Evolutionary conservation across 2,888 invertebrate genomes (phyloP).

Genomic region (Lordiphosa fenestrarum): DNA sequence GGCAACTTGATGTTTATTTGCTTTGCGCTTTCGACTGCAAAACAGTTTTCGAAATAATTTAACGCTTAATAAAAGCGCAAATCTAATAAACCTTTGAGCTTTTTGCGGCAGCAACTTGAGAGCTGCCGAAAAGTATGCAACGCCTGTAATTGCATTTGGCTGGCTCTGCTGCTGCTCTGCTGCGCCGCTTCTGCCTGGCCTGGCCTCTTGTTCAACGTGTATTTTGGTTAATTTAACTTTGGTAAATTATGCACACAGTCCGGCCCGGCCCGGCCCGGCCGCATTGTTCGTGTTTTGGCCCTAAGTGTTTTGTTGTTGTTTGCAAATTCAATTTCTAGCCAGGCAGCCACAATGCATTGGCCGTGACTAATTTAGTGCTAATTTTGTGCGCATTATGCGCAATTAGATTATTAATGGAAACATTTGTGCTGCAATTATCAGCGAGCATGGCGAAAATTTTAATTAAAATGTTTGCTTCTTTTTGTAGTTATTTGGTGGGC

Average conservation of each 20-base stretch:
- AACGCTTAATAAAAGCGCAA: constrained; percentile 72
- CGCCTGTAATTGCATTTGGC: constrained; percentile 69
- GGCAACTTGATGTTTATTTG: constrained; percentile 53
- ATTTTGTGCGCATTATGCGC: constrained; percentile 67
- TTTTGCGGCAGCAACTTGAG: constrained; percentile 60
- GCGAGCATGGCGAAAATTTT: constrained; percentile 42
- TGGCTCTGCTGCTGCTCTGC: constrained; percentile 23
- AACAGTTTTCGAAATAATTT: constrained; percentile 73
- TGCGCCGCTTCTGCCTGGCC: constrained; percentile 44
- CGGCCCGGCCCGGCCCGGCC: constrained; percentile 21
- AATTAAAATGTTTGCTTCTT: constrained; percentile 54
- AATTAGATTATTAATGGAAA: constrained; percentile 72
- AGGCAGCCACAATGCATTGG: constrained; percentile 31
- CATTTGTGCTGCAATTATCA: constrained; percentile 67
- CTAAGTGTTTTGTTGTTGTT: constrained; percentile 28
- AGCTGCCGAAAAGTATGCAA: constrained; percentile 58
- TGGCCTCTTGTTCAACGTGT: constrained; percentile 58
- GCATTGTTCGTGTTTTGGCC: constrained; percentile 35
- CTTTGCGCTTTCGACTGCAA: constrained; percentile 56
- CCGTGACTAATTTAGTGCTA: constrained; percentile 70
- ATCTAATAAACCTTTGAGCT: constrained; percentile 75
- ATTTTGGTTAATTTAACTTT: constrained; percentile 77
- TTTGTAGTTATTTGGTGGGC: constrained; percentile 6
- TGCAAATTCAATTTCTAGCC: constrained; percentile 58
- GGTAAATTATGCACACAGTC: constrained; percentile 64